Evolutionary conservation across 1,140 invertebrate genomes (phyloP), one percentile per base, ranked within the genome.

Genomic region (Drosophila equinoxialis): DNA sequence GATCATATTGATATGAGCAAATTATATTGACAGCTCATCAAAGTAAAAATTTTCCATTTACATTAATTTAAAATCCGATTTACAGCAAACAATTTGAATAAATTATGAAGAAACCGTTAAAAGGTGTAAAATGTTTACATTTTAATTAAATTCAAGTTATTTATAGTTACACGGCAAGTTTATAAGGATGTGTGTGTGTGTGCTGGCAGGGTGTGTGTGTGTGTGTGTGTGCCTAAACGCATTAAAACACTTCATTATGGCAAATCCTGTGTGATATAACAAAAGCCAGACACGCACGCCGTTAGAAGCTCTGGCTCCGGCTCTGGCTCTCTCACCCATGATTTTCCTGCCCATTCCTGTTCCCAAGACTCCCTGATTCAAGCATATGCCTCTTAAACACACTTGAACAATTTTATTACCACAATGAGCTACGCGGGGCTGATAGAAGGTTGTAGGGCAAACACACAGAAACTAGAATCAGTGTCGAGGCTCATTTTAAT

Each of bases 161-260:
- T 42, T 45, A 23, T 33, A 75, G 67, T 63, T 61, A 61, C 42
- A 37, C 30, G 30, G 62, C 39, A 30, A 68, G 51, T 45, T 39
- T 65, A 57, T 65, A 61, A 42, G 35, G 26, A 23, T 51, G 17
- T 68, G 45, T 51, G 45, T 48, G 7, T 48, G 6, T 20, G 17
- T 68, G 45, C 10, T 7, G 17, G 45, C 45, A 48, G 45, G 57
- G n/a, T n/a, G n/a, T n/a, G n/a, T n/a, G n/a, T 55, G 39, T 45
- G 41, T 66, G 10, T 65, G 75, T 87, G 72, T 87, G 77, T 71
- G 74, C 65, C 84, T 89, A 89, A 89, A 89, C 84, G 84, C 81
- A 89, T 89, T 89, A 89, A 89, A 89, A 89, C 84, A 89, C 84
- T 89, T 89, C 84, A 89, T 89, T 89, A 84, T 81, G 71, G 60